Evolutionary conservation across 2,113 vertebrate genomes (phyloP).

Genomic region (Porphyrio hochstetteri): DNA sequence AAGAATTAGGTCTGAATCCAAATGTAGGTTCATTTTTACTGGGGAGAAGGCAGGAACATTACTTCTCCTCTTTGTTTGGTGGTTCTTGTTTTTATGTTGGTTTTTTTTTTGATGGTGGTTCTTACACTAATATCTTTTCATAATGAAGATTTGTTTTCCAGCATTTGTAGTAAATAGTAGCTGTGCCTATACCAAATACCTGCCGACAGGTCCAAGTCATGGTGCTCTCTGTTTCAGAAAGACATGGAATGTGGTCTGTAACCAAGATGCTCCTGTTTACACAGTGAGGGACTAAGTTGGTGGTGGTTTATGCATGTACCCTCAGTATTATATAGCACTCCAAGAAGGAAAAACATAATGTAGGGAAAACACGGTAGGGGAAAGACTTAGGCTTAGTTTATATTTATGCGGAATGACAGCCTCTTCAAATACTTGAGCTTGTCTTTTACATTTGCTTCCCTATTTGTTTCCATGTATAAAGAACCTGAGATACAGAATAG

Average conservation of each 20-base stretch:
- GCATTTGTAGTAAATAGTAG: background rate
- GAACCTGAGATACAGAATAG: background rate
- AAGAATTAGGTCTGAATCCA: constrained; percentile 7
- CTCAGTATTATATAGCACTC: background rate
- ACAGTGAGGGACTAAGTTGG: background rate
- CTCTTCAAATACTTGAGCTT: background rate
- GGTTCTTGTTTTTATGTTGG: too few species aligned
- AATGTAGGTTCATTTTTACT: background rate
- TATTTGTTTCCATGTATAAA: background rate
- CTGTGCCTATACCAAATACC: background rate
- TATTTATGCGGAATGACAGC: background rate
- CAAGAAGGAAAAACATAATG: background rate
- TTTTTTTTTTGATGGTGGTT: too few species aligned
- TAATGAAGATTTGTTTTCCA: background rate
- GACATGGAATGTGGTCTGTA: background rate
- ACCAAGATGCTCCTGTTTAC: background rate
- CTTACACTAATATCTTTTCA: background rate
- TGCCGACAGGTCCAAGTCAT: too few species aligned
- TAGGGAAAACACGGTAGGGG: background rate
- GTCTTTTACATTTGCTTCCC: background rate
- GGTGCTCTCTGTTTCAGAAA: background rate
- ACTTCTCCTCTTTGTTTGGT: background rate
- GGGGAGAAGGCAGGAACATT: background rate
- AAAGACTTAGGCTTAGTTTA: background rate
- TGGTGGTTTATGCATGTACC: background rate